Evolutionary conservation across 2,888 invertebrate species (phyloP), one percentile per base, ranked within the genome.

Genomic region (Mystacides longicornis): DNA sequence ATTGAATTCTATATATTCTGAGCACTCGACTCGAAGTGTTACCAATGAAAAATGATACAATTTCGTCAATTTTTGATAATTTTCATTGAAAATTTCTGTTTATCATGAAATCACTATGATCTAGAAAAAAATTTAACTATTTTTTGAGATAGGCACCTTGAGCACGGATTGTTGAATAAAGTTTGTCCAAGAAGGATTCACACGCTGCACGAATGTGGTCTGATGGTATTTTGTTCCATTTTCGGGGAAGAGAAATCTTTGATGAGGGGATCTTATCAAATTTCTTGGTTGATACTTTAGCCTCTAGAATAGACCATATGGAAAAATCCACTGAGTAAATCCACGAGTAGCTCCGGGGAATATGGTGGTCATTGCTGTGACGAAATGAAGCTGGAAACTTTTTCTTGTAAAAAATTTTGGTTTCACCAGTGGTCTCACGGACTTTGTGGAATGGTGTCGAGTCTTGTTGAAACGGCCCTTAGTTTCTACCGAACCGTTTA

Each of bases 271-370:
- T 23, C 19, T 23, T 37, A 27, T 37, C 48, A 49, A 31, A 49
- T 54, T 33, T 54, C 49, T 54, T 49, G 23, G 49, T 49, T 49
- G 31, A 49, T 23, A 53, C 48, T n/a, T 46, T 49, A n/a, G 23
- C 21, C 54, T 54, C 33, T 37, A 54, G 45, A 55, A 47, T 55
- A 21, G 46, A 52, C 46, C 51, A 55, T 22, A 55, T 45, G 18
- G 51, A 51, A 23, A 55, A 55, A 21, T 55, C 51, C 51, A 55
- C 45, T 16, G 33, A 51, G 27, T 55, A 46, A 21, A 46, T 23
- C 7, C 11, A 5, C 27, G 11, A 27, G n/a, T n/a, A n/a, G 11
- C 31, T 46, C 46, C 50, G 55, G 55, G 14, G 51, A 55, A 49
- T 55, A 52, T 20, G 55, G 51, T 14, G 37, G 42, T 27, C 46